Conservation (phyloP, 1,140 invertebrate genomes). For the Maniola jurtina region DNA sequence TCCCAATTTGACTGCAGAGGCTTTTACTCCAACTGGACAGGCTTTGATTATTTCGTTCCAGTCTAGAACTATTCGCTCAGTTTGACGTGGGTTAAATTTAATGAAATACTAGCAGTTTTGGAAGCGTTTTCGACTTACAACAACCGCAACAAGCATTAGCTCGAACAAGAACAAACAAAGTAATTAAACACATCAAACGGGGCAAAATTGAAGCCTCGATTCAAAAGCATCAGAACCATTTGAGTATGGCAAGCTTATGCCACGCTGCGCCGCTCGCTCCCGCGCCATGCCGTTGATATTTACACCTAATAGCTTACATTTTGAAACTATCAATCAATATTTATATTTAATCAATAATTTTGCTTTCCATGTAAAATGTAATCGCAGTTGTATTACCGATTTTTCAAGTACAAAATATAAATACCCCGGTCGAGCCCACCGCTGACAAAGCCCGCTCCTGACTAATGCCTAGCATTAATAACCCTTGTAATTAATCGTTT, state of each 20-base stretch:
- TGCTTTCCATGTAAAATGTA: not conserved
- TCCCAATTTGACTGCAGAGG: not conserved
- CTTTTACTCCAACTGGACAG: too few species aligned
- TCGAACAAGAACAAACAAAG: conserved; percentile 76
- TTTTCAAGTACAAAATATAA: conserved; percentile 30
- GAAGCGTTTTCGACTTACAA: conserved; percentile 68
- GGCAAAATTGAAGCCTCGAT: conserved; percentile 68
- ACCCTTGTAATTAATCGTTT: conserved; percentile 73
- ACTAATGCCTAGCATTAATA: conserved; percentile 73
- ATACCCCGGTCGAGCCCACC: conserved; percentile 47
- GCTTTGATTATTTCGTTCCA: conserved; percentile 1
- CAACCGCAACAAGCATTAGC: conserved; percentile 67
- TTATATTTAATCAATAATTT: too few species aligned
- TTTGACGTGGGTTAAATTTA: conserved; percentile 76
- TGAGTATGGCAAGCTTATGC: not conserved
- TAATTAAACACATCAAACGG: conserved; percentile 78
- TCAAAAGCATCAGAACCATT: conserved; percentile 41
- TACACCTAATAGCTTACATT: too few species aligned
- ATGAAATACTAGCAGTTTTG: conserved; percentile 71
- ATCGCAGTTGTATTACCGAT: conserved; percentile 24
- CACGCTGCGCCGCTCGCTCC: too few species aligned
- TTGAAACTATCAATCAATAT: too few species aligned
- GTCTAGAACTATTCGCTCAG: conserved; percentile 29
- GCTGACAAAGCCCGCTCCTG: conserved; percentile 56
- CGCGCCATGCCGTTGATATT: too few species aligned